A percentile compares a stretch with the other conserved stretches of the same genome.
These are phyloP conservation scores for Polyodon spathula DNA, from an alignment of 2,113 vertebrate species.

Conservation along the genomic window DNA sequence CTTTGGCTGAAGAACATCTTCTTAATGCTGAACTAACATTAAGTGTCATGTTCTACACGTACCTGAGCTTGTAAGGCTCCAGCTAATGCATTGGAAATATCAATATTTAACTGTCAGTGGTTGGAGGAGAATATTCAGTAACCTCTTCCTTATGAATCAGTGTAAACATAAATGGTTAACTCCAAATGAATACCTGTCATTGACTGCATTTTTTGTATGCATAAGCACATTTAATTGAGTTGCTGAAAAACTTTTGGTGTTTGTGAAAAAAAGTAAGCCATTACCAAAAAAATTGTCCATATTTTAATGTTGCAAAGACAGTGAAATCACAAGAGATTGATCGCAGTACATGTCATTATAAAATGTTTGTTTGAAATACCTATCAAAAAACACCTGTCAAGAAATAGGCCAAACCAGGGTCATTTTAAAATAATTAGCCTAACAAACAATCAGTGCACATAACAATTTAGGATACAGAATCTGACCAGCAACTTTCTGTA, in stretches of 20 bases:
- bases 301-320: not conserved
- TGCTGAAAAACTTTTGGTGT: not conserved
- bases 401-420: no score
- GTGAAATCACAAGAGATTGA: not conserved
- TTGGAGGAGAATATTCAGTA: not conserved
- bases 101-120: conserved; percentile 17
- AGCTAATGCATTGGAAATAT: conserved; percentile 16
- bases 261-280: not conserved
- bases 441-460: no score
- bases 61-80: conserved; percentile 10
- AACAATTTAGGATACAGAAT: no score
- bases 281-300: not conserved
- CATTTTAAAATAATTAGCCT: no score
- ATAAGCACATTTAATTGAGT: not conserved
- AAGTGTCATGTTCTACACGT: conserved; percentile 19
- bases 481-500: no score
- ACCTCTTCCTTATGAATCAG: not conserved
- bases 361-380: not conserved
- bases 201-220: not conserved
- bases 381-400: not conserved
- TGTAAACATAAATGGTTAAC: conserved; percentile 1
- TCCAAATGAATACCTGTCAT: not conserved
- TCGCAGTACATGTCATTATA: not conserved
- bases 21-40: conserved; percentile 10
- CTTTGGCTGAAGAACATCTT: conserved; percentile 7